Base-by-base conservation (phyloP, 2,888 invertebrate genomes). In the Andrena flavipes region DNA sequence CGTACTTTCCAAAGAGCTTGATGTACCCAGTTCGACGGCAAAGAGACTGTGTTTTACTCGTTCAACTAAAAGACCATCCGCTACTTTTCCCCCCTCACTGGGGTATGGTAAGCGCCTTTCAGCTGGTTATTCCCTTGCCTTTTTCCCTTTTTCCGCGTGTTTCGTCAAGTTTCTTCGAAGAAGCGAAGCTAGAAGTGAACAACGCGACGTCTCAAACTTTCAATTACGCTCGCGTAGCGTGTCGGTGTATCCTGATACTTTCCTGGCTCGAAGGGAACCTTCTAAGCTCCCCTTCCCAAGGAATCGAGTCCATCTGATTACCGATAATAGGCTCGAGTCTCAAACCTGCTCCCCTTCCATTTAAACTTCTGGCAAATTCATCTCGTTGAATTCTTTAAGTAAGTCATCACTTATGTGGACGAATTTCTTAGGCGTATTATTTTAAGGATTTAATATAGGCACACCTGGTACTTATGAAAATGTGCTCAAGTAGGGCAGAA, bases 261-360 rank as follows among this genome's bases (percentile, higher is more conserved):
- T 84, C 77, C 80, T 74, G 67, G 35, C 70, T 48, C 54, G 51
- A 78, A 71, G 76, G 60, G 73, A 84, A 81, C 80, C 78, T 51
- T 62, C 78, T 85, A 84, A 89, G 84, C 85, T 84, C 83, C 88
- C 82, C 85, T 88, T 88, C 89, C 87, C 79, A 56, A 49, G 80
- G 89, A 91, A 92, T 90, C 88, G 86, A 78, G 82, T 84, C 86
- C 87, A 88, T 90, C 89, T 91, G 90, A 91, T 92, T 92, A 91
- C 86, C 84, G 85, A 84, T 87, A 91, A 92, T 89, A 84, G 87
- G 82, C 84, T 89, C 89, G 83, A 88, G 87, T 91, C 91, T 90
- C 91, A 90, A 90, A 85, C 67, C 69, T 76, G 60, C 72, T 67
- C 71, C 49, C 63, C 29, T 75, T 72, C 80, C 69, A 67, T 67